These are phyloP conservation scores for Labeo catla DNA, from an alignment of 2,113 vertebrate species.

Conservation along the genomic window DNA sequence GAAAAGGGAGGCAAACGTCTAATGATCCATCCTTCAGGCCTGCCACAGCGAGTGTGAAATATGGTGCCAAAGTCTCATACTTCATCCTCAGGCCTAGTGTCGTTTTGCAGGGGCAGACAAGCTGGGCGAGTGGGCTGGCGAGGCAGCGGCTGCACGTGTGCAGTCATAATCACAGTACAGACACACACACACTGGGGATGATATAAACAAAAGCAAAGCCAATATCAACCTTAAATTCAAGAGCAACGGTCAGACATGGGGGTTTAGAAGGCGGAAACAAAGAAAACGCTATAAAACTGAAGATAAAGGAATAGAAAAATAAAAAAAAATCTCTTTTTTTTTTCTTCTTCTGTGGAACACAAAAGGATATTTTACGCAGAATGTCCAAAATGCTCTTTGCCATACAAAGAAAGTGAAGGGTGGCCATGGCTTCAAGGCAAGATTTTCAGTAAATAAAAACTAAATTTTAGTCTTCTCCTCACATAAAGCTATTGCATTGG, in stretches of 20 bases:
- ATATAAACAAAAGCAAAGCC: constrained; percentile 39
- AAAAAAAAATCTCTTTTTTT: not conserved
- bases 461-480: not conserved
- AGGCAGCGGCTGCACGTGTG: constrained; percentile 11
- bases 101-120: constrained; percentile 44
- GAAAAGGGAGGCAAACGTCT: constrained; percentile 42
- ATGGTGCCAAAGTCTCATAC: constrained; percentile 44
- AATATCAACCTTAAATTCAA: constrained; percentile 14
- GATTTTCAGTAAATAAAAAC: not conserved
- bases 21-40: constrained; percentile 68
- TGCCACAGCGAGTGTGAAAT: constrained; percentile 60
- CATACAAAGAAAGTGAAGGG: not conserved
- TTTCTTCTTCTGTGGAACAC: not conserved
- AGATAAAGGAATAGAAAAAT: not conserved
- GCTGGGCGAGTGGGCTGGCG: constrained; percentile 41
- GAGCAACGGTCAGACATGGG: not conserved
- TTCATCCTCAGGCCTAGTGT: constrained; percentile 40
- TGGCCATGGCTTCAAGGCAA: not conserved
- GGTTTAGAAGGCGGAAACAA: not conserved
- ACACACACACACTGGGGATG: constrained; percentile 4
- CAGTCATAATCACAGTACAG: constrained; percentile 32
- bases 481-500: not conserved
- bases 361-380: not conserved
- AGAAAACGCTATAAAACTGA: not conserved
- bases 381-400: not conserved